Base-by-base conservation (phyloP, 2,888 invertebrate species). In the Synanthedon formicaeformis region DNA sequence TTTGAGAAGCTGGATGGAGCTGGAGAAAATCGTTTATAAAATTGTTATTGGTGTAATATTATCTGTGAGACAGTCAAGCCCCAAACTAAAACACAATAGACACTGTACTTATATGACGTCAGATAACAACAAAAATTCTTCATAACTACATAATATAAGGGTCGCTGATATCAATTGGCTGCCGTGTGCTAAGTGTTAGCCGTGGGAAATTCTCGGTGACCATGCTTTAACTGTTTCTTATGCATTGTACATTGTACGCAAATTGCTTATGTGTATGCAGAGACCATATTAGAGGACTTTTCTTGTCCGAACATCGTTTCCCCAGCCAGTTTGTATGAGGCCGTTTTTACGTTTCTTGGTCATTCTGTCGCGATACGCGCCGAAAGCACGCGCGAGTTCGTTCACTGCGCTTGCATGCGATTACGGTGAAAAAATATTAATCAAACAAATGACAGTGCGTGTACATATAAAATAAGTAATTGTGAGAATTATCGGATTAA, bases 361-460 rank as follows among this genome's bases (percentile, higher is more conserved):
- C 76, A 81, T 75, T 83, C 71, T 73, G 72, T 67, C 76, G 78
- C 71, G 78, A 71, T 69, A 71, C 82, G 81, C 76, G 77, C 67
- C 63, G 68, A 71, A 75, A 72, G 70, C 75, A 79, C 74, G 82
- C 81, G 81, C 74, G 65, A 63, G 67, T 67, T 69, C 65, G 65
- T 57, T 58, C 57, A 61, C 63, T 57, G 54, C 54, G 45, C 56
- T 27, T 56, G 41, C 51, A 48, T 51, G 11, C 12, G 45, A 55
- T 41, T 54, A 53, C 59, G 51, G 57, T 56, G 53, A 54, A 53
- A 49, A 52, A 51, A 55, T 34, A 34, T 34, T 34, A 34, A 10
- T 34, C 34, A 10, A 34, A 10, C 58, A 59, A 62, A 58, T 56
- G 53, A 62, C 12, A 49, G 49, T 18, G 45, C 16, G 49, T 49